Conservation (phyloP, 2,113 vertebrate species). For the Loxodonta africana region DNA sequence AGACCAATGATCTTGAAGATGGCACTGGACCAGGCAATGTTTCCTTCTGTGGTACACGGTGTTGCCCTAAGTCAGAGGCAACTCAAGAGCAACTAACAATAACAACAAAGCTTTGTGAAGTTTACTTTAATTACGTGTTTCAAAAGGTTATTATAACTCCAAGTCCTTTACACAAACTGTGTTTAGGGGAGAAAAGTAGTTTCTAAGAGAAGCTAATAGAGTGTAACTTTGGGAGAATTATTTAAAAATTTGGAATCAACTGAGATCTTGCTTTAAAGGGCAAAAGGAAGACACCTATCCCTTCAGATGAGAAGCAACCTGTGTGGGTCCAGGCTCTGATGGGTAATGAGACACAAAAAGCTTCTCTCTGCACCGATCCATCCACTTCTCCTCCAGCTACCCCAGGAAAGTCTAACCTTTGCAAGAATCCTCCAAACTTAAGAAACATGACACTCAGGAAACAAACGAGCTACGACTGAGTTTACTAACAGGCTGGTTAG, state of each 20-base stretch:
- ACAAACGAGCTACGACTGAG: background rate
- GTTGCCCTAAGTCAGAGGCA: background rate
- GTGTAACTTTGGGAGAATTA: background rate
- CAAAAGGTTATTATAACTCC: background rate
- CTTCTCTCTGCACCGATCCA: background rate
- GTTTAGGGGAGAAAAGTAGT: background rate
- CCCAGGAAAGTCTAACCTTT: background rate
- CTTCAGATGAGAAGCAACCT: background rate
- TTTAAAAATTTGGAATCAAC: background rate
- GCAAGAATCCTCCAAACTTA: too few species aligned
- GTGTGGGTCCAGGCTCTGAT: background rate
- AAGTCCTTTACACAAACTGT: background rate
- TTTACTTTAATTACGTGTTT: background rate
- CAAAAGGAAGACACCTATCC: too few species aligned
- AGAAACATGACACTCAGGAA: background rate
- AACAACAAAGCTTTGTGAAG: background rate
- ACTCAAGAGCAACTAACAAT: background rate
- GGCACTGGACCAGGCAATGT: too few species aligned
- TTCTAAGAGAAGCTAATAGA: background rate
- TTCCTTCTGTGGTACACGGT: too few species aligned
- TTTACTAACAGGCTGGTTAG: too few species aligned
- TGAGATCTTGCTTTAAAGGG: background rate
- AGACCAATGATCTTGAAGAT: background rate
- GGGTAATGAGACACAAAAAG: fast-evolving
- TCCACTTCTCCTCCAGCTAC: fast-evolving